These are phyloP conservation scores for Carterocephalus palaemon DNA, from an alignment of 2,888 invertebrate species.

Conservation along the genomic window DNA sequence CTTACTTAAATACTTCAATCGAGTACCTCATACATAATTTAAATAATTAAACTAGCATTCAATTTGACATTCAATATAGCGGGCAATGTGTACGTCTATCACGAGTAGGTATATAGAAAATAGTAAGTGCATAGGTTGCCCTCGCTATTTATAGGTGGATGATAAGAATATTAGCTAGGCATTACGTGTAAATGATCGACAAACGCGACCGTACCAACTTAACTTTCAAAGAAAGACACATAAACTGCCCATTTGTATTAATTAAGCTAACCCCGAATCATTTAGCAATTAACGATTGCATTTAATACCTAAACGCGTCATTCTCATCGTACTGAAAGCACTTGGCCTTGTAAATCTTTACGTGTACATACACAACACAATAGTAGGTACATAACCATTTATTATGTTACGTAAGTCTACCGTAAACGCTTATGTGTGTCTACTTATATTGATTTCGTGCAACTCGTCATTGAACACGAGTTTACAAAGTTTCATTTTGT, in stretches of 20 bases:
- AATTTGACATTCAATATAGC: slow-evolving; percentile 20
- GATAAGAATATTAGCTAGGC: slow-evolving; percentile 14
- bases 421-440: slow-evolving; percentile 47
- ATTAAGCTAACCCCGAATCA: slow-evolving; percentile 22
- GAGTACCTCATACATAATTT: slow-evolving; percentile 1
- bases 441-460: slow-evolving; percentile 49
- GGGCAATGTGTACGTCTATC: slow-evolving; percentile 3
- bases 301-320: slow-evolving; percentile 35
- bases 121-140: slow-evolving; percentile 21
- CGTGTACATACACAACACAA: slow-evolving; percentile 37
- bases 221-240: neutral
- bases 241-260: neutral
- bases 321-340: slow-evolving; percentile 47
- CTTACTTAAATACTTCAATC: too few species aligned
- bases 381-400: slow-evolving; percentile 57
- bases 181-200: slow-evolving; percentile 7
- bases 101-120: slow-evolving; percentile 16
- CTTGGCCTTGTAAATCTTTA: slow-evolving; percentile 63
- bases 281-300: slow-evolving; percentile 24
- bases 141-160: slow-evolving; percentile 19
- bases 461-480: slow-evolving; percentile 47
- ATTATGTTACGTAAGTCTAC: slow-evolving; percentile 58
- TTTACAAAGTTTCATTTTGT: slow-evolving; percentile 44
- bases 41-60: slow-evolving; percentile 15
- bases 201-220: slow-evolving; percentile 1